These are phyloP conservation scores for Pluvianellus socialis DNA, from an alignment of 2,113 vertebrate genomes.

Conservation along the genomic window DNA sequence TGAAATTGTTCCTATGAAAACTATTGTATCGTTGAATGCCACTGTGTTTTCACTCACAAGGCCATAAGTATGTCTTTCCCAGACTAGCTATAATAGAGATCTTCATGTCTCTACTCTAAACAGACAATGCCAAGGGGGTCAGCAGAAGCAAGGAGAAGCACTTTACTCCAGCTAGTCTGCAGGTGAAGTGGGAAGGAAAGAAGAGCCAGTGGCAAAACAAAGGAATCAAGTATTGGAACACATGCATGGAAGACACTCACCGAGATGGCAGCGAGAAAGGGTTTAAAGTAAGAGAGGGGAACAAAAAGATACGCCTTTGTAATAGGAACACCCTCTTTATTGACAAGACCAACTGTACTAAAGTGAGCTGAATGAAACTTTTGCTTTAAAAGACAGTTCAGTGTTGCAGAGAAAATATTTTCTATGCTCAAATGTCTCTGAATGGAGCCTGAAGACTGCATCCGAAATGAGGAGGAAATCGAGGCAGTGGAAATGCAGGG, in stretches of 20 bases:
- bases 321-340: not conserved
- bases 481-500: not conserved
- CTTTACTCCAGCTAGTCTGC: constrained; percentile 40
- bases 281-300: not conserved
- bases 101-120: constrained; percentile 34
- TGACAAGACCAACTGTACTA: not conserved
- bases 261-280: not conserved
- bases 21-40: not conserved
- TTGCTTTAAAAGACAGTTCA: not conserved
- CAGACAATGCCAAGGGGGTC: constrained; percentile 49
- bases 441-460: not conserved
- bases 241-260: not conserved
- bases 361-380: constrained; percentile 25
- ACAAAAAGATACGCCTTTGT: not conserved
- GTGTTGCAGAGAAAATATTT: not conserved
- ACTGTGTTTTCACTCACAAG: constrained; percentile 32
- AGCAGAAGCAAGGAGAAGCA: constrained; percentile 60
- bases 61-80: constrained; percentile 57
- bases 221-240: not conserved
- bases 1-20: constrained; percentile 54
- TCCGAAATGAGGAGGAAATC: not conserved
- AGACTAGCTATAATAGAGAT: constrained; percentile 47
- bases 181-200: constrained; percentile 54
- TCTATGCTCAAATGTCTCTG: not conserved
- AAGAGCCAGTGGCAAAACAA: not conserved